Evolutionary conservation across 1,140 invertebrate genomes (phyloP).

Genomic region (Melanaphis sacchari): DNA sequence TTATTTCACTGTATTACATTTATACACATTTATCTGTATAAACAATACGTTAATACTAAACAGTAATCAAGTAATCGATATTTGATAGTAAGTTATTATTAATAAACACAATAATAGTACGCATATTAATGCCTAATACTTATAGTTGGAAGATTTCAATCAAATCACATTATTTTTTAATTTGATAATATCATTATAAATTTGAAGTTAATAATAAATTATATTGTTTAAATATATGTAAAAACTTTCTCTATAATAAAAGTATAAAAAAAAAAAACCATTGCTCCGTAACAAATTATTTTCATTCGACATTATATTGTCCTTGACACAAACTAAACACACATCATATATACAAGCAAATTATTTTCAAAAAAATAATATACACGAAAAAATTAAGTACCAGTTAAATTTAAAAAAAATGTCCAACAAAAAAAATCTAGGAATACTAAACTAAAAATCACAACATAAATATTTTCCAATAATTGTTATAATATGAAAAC

Average conservation of each 20-base stretch:
- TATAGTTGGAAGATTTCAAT: neutral
- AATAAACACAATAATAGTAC: neutral
- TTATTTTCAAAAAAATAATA: conserved; percentile 6
- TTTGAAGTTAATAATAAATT: neutral
- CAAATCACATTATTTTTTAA: neutral
- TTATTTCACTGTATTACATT: neutral
- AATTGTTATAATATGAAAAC: neutral
- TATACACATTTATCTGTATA: neutral
- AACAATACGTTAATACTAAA: neutral
- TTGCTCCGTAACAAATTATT: conserved; percentile 25
- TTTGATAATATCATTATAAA: neutral
- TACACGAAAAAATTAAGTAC: neutral
- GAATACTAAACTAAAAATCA: neutral
- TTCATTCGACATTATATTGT: neutral
- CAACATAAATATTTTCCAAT: neutral
- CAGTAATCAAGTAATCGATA: neutral
- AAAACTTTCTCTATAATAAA: neutral
- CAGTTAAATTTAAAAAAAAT: neutral
- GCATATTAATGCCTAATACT: neutral
- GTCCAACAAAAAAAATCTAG: conserved; percentile 22
- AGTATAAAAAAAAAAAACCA: neutral
- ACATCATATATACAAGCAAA: conserved; percentile 3
- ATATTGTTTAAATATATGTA: neutral
- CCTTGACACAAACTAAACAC: conserved; percentile 49
- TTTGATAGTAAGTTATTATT: neutral